A percentile compares a stretch with the other conserved stretches of the same genome.
phyloP scores from a whole-genome alignment of 2,888 invertebrate genomes.

The Tortrix viridana region DNA sequence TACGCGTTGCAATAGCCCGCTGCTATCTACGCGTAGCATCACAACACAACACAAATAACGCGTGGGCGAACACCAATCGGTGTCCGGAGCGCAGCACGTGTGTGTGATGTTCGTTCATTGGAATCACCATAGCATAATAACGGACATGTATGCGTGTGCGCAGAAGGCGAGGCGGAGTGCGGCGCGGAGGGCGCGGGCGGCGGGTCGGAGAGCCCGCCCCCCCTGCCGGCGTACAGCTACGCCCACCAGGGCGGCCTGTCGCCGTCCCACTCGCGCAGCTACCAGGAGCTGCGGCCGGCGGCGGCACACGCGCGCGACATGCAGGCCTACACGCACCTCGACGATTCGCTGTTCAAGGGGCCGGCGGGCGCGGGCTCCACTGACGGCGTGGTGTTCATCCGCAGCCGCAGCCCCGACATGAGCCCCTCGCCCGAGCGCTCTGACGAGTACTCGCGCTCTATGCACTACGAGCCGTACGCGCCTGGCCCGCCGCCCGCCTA shows the following conservation, averaged over 20 bases:
- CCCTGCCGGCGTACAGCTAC: constrained; percentile 67
- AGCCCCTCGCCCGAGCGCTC: constrained; percentile 68
- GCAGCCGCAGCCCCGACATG: constrained; percentile 64
- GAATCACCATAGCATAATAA: constrained; percentile 27
- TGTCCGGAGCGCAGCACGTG: constrained; percentile 23
- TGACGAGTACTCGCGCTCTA: constrained; percentile 61
- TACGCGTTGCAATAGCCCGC: not conserved
- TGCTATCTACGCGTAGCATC: constrained; percentile 26
- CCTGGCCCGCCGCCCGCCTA: constrained; percentile 60
- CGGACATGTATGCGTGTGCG: constrained; percentile 56
- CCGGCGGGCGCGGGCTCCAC: constrained; percentile 48
- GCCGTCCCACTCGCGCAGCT: constrained; percentile 76
- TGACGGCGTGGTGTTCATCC: constrained; percentile 67
- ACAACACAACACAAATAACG: constrained; percentile 31
- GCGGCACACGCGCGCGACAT: constrained; percentile 72
- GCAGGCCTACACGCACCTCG: constrained; percentile 75
- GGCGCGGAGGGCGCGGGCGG: constrained; percentile 41
- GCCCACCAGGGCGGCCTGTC: constrained; percentile 66
- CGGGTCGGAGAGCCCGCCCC: constrained; percentile 70
- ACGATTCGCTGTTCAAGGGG: constrained; percentile 64
- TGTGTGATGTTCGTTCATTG: constrained; percentile 37
- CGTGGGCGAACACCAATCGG: constrained; percentile 30
- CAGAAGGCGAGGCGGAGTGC: constrained; percentile 71
- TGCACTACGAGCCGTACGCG: constrained; percentile 71
- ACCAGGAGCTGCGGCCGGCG: constrained; percentile 78